phyloP scores from a whole-genome alignment of 2,113 vertebrate species.

The Lucifuga dentata region DNA sequence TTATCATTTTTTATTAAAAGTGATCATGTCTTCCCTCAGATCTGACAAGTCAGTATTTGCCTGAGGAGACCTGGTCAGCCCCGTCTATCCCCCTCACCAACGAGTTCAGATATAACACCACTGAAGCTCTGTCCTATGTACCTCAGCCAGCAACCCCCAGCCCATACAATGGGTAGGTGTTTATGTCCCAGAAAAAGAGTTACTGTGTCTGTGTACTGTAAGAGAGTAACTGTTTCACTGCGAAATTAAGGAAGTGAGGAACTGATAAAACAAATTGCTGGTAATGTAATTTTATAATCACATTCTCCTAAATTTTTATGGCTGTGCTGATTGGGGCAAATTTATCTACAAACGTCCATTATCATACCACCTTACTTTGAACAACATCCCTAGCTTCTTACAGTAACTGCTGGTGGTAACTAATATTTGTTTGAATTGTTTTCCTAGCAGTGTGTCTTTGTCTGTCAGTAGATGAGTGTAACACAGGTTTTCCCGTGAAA shows the following conservation, averaged over 20 bases:
- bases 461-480: slow-evolving; percentile 1
- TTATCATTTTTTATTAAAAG: not conserved
- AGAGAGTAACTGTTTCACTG: too few species aligned
- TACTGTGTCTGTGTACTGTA: too few species aligned
- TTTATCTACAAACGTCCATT: too few species aligned
- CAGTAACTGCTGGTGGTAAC: not conserved
- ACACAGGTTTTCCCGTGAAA: not conserved
- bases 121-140: slow-evolving; percentile 84
- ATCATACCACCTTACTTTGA: too few species aligned
- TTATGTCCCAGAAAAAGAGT: too few species aligned
- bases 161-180: slow-evolving; percentile 86
- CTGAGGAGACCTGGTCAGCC: slow-evolving; percentile 89
- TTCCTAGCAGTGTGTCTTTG: not conserved
- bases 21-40: slow-evolving; percentile 51
- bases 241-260: too few species aligned
- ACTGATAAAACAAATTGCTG: too few species aligned
- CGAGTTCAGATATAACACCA: slow-evolving; percentile 89
- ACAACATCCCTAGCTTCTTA: too few species aligned
- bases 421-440: not conserved
- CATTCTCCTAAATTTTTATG: too few species aligned
- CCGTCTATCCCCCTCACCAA: slow-evolving; percentile 89
- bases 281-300: too few species aligned
- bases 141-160: slow-evolving; percentile 81
- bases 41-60: slow-evolving; percentile 81
- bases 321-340: too few species aligned